These are phyloP conservation scores for Aselliscus stoliczkanus DNA, from an alignment of 2,797 vertebrate species.

Conservation along the genomic window DNA sequence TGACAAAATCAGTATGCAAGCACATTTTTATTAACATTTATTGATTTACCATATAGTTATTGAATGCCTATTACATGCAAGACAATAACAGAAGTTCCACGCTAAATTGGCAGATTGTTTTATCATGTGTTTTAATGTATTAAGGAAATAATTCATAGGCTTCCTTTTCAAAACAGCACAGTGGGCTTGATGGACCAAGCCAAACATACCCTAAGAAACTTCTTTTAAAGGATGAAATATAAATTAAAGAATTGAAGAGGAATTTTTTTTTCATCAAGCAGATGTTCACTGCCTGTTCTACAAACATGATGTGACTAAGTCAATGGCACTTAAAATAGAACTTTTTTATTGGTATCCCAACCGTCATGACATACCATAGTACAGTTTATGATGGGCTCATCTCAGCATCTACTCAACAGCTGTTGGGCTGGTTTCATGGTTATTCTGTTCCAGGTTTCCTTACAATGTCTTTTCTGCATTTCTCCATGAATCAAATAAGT, in stretches of 20 bases:
- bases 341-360: neutral
- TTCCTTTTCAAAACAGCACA: neutral
- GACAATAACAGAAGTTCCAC: neutral
- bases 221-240: neutral
- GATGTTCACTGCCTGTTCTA: slow-evolving; percentile 1
- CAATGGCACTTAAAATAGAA: slow-evolving; percentile 31
- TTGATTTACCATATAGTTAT: neutral
- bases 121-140: neutral
- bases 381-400: neutral
- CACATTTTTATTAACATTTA: neutral
- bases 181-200: neutral
- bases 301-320: neutral
- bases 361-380: slow-evolving; percentile 4
- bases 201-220: neutral
- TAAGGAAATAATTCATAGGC: neutral
- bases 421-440: neutral
- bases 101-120: neutral
- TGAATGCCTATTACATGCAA: neutral
- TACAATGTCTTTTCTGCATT: neutral
- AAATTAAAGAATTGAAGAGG: neutral
- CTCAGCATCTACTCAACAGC: neutral
- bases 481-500: neutral
- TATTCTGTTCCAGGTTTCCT: neutral
- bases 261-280: neutral
- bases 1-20: neutral